A percentile compares a stretch with the other conserved stretches of the same genome.
phyloP scores from a whole-genome alignment of 2,888 invertebrate genomes.

The Drosophila mimica region DNA sequence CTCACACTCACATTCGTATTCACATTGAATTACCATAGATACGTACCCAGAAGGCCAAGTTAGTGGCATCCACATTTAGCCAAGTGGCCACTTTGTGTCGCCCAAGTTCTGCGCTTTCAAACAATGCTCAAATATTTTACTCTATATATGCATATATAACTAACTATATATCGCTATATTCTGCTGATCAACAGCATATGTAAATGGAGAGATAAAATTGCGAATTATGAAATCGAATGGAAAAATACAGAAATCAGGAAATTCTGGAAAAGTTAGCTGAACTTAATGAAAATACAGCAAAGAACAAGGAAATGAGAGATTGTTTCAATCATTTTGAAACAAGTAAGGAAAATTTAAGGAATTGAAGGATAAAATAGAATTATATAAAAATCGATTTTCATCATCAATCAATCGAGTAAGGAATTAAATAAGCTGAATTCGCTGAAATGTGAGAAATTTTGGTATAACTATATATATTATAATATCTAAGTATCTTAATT shows the following conservation, averaged over 20 bases:
- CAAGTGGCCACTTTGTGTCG: conserved; percentile 36
- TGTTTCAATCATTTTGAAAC: background rate
- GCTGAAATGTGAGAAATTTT: no score
- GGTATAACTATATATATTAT: no score
- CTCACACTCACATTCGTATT: conserved; percentile 4
- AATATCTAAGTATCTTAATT: no score
- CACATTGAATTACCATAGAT: conserved; percentile 43
- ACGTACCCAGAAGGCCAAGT: conserved; percentile 23
- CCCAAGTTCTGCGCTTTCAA: conserved; percentile 10
- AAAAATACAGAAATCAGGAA: background rate
- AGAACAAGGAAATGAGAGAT: background rate
- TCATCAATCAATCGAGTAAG: background rate
- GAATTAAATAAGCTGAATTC: background rate
- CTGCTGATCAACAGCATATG: background rate
- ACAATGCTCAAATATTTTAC: background rate
- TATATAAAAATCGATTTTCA: background rate
- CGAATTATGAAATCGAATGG: background rate
- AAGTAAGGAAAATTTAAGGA: background rate
- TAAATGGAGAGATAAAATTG: background rate
- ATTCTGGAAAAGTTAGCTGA: background rate
- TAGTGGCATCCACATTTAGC: conserved; percentile 21
- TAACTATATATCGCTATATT: background rate
- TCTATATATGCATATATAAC: background rate
- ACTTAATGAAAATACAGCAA: background rate
- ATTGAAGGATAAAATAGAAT: background rate